Evolutionary conservation across 2,888 invertebrate genomes (phyloP).

Genomic region (Eilema depressum): DNA sequence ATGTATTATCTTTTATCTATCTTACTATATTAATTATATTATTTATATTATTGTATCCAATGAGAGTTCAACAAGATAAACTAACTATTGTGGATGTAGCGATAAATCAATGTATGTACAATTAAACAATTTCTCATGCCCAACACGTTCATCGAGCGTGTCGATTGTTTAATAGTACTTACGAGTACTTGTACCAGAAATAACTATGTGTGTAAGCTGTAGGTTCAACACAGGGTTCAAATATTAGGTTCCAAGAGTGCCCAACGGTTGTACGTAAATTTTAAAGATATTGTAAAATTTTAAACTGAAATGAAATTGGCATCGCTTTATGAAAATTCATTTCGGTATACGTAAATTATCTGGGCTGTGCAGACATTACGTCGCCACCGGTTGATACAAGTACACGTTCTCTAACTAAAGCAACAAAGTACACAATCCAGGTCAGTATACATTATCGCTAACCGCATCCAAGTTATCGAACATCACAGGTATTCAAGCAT

Average conservation of each 20-base stretch:
- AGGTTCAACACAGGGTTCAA: background rate
- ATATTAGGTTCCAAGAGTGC: background rate
- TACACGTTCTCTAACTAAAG: constrained; percentile 14
- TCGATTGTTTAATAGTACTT: constrained; percentile 37
- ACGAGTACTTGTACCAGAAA: background rate
- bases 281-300: too few species aligned
- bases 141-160: constrained; percentile 59
- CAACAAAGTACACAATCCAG: constrained; percentile 34
- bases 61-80: constrained; percentile 57
- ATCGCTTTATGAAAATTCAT: too few species aligned
- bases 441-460: constrained; percentile 43
- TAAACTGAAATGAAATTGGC: too few species aligned
- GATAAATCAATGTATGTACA: constrained; percentile 61
- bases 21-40: too few species aligned
- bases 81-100: constrained; percentile 46
- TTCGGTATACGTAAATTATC: too few species aligned
- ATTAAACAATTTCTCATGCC: constrained; percentile 66
- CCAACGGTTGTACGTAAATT: too few species aligned
- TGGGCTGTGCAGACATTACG: background rate
- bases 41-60: too few species aligned
- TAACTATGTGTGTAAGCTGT: background rate
- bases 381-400: background rate
- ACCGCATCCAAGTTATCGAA: background rate
- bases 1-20: too few species aligned
- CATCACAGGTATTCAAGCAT: background rate